phyloP scores from a whole-genome alignment of 2,888 invertebrate genomes.

The Tenthredo mesomela region DNA sequence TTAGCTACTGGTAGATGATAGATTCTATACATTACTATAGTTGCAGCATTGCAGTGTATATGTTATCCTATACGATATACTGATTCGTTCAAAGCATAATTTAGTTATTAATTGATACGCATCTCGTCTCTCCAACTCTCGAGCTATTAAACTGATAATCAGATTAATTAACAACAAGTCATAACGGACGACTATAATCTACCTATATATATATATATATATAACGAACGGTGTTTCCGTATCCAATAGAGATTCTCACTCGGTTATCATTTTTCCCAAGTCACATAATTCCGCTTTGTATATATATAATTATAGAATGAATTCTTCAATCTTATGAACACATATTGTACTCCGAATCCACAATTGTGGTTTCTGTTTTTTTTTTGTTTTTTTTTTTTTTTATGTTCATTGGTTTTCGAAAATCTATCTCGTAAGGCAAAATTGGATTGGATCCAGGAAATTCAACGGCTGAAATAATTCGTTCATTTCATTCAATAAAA shows the following conservation, averaged over 20 bases:
- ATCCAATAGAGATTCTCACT: background rate
- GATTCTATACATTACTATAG: background rate
- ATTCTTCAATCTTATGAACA: background rate
- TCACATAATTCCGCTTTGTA: background rate
- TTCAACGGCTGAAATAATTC: too few species aligned
- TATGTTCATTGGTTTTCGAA: too few species aligned
- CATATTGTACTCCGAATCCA: too few species aligned
- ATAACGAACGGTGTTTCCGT: background rate
- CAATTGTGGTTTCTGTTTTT: too few species aligned
- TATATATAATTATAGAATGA: background rate
- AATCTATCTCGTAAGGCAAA: too few species aligned
- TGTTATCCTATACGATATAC: background rate
- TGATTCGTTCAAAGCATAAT: constrained; percentile 47
- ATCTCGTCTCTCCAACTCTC: constrained; percentile 57
- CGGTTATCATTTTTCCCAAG: background rate
- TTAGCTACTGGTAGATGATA: background rate
- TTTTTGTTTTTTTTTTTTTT: too few species aligned
- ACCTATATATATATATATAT: too few species aligned
- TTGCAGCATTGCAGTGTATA: background rate
- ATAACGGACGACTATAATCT: constrained; percentile 11
- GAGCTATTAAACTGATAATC: constrained; percentile 64
- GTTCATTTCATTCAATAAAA: too few species aligned
- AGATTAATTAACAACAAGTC: constrained; percentile 65
- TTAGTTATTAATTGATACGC: constrained; percentile 65
- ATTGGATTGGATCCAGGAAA: too few species aligned